These are phyloP conservation scores for Aphaenogaster ashmeadi DNA, from an alignment of 1,140 invertebrate genomes.

Conservation along the genomic window DNA sequence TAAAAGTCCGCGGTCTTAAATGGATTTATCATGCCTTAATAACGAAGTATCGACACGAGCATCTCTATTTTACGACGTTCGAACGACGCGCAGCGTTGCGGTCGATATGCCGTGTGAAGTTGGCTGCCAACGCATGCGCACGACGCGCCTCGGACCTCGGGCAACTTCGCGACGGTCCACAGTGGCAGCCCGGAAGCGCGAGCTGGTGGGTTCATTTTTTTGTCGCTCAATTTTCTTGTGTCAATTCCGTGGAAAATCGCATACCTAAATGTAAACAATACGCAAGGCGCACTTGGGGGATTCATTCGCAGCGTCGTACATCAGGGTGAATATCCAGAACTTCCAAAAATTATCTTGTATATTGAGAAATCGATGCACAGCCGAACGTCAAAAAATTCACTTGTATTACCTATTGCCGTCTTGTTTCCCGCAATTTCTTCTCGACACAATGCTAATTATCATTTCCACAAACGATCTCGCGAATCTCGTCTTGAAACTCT, in stretches of 20 bases:
- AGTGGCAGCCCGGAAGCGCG: slow-evolving; percentile 69
- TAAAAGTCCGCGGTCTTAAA: not conserved
- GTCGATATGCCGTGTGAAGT: slow-evolving; percentile 70
- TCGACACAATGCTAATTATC: not conserved
- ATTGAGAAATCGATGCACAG: not conserved
- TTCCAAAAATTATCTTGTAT: not conserved
- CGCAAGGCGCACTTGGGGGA: not conserved
- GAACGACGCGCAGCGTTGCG: slow-evolving; percentile 47
- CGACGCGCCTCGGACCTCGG: not conserved
- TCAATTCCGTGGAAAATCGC: not conserved
- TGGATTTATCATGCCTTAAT: slow-evolving; percentile 36
- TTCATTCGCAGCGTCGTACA: not conserved
- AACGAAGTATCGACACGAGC: slow-evolving; percentile 2
- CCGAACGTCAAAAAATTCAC: slow-evolving; percentile 27
- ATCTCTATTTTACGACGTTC: slow-evolving; percentile 51
- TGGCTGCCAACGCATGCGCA: slow-evolving; percentile 71
- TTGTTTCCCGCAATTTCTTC: not conserved
- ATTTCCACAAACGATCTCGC: not conserved
- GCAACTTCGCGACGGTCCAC: slow-evolving; percentile 70
- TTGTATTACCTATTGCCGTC: not conserved
- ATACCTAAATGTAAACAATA: slow-evolving; percentile 59
- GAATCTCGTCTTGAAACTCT: not conserved
- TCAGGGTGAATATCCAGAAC: slow-evolving; percentile 4
- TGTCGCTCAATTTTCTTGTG: not conserved
- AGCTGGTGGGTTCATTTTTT: slow-evolving; percentile 23